Percentiles rank a stretch among this genome's conserved stretches.
phyloP scores from a whole-genome alignment of 92 coral and sea anemone species.

The Galaxea fascicularis region DNA sequence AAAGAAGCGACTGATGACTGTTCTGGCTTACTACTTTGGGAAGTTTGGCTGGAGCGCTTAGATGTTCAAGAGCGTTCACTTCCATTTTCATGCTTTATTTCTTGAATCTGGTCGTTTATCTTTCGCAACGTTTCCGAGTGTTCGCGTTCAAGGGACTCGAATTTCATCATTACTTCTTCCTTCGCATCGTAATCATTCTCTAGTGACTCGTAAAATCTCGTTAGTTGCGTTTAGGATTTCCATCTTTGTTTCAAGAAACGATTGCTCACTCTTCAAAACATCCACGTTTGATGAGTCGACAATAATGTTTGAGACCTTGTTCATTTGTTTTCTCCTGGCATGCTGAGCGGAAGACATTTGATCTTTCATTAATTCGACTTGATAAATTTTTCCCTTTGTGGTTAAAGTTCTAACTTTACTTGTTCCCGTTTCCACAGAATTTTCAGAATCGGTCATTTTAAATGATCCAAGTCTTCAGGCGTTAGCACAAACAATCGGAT shows the following conservation, averaged over 20 bases:
- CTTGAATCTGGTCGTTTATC: background rate
- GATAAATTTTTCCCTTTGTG: constrained; percentile 19
- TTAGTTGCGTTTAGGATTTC: constrained; percentile 39
- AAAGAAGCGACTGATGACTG: constrained; percentile 13
- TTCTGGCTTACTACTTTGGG: background rate
- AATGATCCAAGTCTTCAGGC: background rate
- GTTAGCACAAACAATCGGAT: background rate
- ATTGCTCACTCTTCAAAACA: constrained; percentile 22
- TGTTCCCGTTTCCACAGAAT: background rate
- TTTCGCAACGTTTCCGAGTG: background rate
- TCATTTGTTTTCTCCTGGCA: constrained; percentile 25
- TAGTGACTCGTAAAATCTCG: constrained; percentile 23
- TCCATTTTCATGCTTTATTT: constrained; percentile 1
- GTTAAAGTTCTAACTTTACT: no score
- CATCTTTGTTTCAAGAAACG: no score
- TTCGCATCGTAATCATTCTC: constrained; percentile 11
- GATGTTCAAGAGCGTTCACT: constrained; percentile 7
- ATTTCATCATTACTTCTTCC: background rate
- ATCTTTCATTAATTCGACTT: background rate
- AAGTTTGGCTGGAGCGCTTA: constrained; percentile 8
- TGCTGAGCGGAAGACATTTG: constrained; percentile 23
- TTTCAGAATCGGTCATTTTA: constrained; percentile 13
- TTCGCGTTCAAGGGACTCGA: background rate
- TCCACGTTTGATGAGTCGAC: constrained; percentile 22
- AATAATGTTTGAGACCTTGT: constrained; percentile 9